Evolutionary conservation across 2,888 invertebrate genomes (phyloP), one percentile per base, ranked within the genome.

Genomic region (Drosophila bunnanda): DNA sequence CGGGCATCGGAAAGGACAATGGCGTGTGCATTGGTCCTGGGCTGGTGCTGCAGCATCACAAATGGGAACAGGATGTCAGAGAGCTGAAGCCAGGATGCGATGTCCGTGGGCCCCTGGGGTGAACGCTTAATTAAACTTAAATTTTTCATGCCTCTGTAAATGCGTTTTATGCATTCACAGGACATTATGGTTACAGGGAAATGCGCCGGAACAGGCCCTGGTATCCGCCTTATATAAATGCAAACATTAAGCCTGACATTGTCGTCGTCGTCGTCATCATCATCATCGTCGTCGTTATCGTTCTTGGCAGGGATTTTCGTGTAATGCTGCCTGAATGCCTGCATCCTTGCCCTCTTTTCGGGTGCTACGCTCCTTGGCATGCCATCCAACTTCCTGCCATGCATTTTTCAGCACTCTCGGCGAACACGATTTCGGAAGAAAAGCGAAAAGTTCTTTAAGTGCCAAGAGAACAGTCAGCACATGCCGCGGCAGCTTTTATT

Each of bases 61-160:
- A 75, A 75, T 74, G 75, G 41, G 72, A 80, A 75, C 86, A 79
- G 88, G 82, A 82, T 82, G 82, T 77, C 56, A 76, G 67, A 41
- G 43, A 44, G 48, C 65, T 66, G 80, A 17, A 48, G 48, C 34
- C 72, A 72, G 81, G 76, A 83, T 72, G 66, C 70, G 62, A 77
- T 77, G 70, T 76, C 67, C 76, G 57, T 72, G 75, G 67, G 57
- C 59, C 41, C 68, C 46, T 12, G 41, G 44, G 84, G 72, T 56
- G 72, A 82, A 70, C 74, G 79, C 89, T 89, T 85, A 89, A 85
- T 89, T 89, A 85, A 89, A 77, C 79, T 80, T 86, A 79, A 89
- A 89, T 89, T 80, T 85, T 89, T 88, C 75, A 89, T 86, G 76
- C 72, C 61, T 75, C 50, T 36, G 59, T 65, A 75, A 71, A 68